Conservation (phyloP, 2,888 invertebrate species). For the Tenthredo notha region DNA sequence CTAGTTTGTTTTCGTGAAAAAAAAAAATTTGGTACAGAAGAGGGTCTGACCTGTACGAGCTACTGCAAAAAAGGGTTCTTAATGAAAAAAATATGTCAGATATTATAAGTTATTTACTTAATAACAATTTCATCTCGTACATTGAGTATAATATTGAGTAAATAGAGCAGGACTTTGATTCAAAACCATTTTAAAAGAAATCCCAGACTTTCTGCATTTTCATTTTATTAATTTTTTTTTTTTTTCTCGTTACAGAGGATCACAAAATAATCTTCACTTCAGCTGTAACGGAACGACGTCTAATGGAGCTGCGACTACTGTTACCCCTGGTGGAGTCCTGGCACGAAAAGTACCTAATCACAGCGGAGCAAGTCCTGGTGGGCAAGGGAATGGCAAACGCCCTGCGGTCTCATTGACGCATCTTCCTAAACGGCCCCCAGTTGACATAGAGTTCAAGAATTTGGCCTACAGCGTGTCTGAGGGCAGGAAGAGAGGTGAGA, state of each 20-base stretch:
- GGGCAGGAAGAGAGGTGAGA: slow-evolving; percentile 84
- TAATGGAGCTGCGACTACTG: slow-evolving; percentile 73
- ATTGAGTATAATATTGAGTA: background rate
- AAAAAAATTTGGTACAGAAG: background rate
- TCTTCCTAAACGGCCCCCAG: slow-evolving; percentile 91
- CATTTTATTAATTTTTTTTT: background rate
- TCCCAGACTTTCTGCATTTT: background rate
- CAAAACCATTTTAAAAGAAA: background rate
- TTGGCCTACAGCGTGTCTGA: slow-evolving; percentile 94
- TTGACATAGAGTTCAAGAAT: slow-evolving; percentile 93
- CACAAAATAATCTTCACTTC: slow-evolving; percentile 84
- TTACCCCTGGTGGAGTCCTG: slow-evolving; percentile 79
- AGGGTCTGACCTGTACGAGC: background rate
- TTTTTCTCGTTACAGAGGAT: slow-evolving; percentile 81
- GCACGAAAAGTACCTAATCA: slow-evolving; percentile 87
- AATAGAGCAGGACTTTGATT: background rate
- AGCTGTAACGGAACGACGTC: slow-evolving; percentile 83
- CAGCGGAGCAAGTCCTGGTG: slow-evolving; percentile 80
- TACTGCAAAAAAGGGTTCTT: background rate
- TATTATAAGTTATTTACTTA: background rate
- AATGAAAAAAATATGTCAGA: background rate
- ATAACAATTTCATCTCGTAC: background rate
- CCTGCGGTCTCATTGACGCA: slow-evolving; percentile 89
- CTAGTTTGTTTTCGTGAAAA: slow-evolving; percentile 10
- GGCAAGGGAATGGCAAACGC: slow-evolving; percentile 83